phyloP scores from a whole-genome alignment of 2,797 vertebrate genomes.

The Iguana delicatissima region DNA sequence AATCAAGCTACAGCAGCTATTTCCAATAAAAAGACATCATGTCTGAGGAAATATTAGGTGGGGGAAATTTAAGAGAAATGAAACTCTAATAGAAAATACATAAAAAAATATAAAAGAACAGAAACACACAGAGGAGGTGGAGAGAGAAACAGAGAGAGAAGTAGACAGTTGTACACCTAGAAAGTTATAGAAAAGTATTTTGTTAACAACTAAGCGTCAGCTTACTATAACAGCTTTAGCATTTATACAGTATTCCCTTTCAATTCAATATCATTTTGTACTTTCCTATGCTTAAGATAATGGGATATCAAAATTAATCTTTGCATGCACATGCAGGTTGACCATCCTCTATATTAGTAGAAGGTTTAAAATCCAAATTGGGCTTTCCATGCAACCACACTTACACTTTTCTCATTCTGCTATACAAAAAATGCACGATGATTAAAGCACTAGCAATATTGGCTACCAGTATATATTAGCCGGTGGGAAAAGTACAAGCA shows the following conservation, averaged over 20 bases:
- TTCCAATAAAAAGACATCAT: conserved; percentile 27
- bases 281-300: not conserved
- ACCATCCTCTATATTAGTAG: not conserved
- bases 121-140: too few species aligned
- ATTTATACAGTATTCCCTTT: not conserved
- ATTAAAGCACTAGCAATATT: not conserved
- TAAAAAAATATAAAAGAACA: not conserved
- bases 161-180: too few species aligned
- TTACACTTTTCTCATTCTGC: not conserved
- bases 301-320: not conserved
- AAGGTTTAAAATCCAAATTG: not conserved
- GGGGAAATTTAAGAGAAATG: not conserved
- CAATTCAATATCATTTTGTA: not conserved
- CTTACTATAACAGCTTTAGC: not conserved
- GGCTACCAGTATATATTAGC: not conserved
- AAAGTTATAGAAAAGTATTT: not conserved
- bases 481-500: not conserved
- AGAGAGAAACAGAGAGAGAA: too few species aligned
- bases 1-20: not conserved
- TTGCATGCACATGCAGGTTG: not conserved
- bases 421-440: not conserved
- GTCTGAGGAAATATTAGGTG: not conserved
- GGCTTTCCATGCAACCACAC: not conserved
- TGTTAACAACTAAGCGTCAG: too few species aligned
- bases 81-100: not conserved